Base-by-base conservation (phyloP, 2,113 vertebrate genomes). In the Pygoscelis adeliae region DNA sequence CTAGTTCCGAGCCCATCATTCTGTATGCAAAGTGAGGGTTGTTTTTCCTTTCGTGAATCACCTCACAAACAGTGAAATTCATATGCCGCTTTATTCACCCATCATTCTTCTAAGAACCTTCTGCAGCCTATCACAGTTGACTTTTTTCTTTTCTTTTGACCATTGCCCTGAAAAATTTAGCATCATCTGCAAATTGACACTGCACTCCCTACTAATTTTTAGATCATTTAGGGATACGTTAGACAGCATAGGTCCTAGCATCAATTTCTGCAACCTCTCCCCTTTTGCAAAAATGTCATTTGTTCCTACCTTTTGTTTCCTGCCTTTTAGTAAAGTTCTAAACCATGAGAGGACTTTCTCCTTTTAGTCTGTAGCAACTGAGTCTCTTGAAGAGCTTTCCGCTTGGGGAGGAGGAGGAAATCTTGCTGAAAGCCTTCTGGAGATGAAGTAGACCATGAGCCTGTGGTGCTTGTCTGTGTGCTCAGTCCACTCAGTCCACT, bases 1-100 rank as follows among this genome's bases (percentile, higher is more conserved):
- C 87, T 95, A 79, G 70, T 89, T 96, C 61, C 47, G 65, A 93
- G 65, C 44, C 74, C 65, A 40, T 91, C 74, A 78, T 91, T 93
- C 50, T 40, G 30, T 65, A 79, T 83, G 65, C 71, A 91, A 91
- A 93, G 66, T 36, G 26, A 73, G 50, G 69, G 46, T 38, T 82
- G 80, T 26, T 91, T 89, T 95, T 82, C 40, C 61, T 86, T 70
- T 59, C 42, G 61, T 73, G 80, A 73, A 74, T 91, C 49, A 78
- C 55, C 74, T 91, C 49, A 85, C 50, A 83, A 92, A 67, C 59
- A 73, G 38, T 78, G 70, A 85, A 89, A 95, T 85, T 85, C 74
- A 70, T 63, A 63, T 65, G 59, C 32, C 1, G 0, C 72, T 93
- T 95, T 83, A 78, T 85, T 95, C 65, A 50, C n/a, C 27, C 10